Evolutionary conservation across 2,113 vertebrate species (phyloP), one percentile per base, ranked within the genome.

Genomic region (Psilopogon haemacephalus): DNA sequence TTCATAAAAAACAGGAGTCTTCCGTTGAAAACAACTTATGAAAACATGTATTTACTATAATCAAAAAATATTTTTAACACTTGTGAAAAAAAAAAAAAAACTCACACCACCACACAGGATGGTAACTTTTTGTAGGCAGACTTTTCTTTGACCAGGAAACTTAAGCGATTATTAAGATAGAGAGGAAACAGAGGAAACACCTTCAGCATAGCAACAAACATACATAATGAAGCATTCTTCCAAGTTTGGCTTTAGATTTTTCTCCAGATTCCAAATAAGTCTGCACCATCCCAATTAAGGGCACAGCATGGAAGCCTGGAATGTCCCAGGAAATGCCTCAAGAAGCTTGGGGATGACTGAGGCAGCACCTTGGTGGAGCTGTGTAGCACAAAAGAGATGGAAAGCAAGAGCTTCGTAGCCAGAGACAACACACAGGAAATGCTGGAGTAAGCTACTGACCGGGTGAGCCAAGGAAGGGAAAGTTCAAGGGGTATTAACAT

Each of bases 401-500:
- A 87, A 82, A 80, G 46, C 74, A 42, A 0, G 0, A 84, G 50
- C 52, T 69, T 67, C 2, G 1, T 12, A 84, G 32, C 33, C 65
- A 87, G 38, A 84, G 64, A 89, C 48, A 72, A 71, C 3, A 4
- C 6, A 54, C 33, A 92, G 86, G 75, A 94, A 95, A 86, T 42
- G 59, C 89, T 93, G 26, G 2, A 95, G 38, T 82, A 86, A 73
- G 86, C 90, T 69, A 87, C 78, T 56, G 58, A 24, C 42, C 1
- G 15, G 58, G 68, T 87, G 73, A 88, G 78, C 79, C 82, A 88
- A 77, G 87, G 42, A 20, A 82, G 46, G 46, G 32, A 63, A 83
- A 81, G 84, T 77, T 88, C 85, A 94, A 35, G 8, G 20, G 28
- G 19, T 56, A 64, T 90, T 94, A 95, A 82, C n/a, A 64, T 81